Base-by-base conservation (phyloP, 2,888 invertebrate genomes). In the Megaustenia siamemsis region DNA sequence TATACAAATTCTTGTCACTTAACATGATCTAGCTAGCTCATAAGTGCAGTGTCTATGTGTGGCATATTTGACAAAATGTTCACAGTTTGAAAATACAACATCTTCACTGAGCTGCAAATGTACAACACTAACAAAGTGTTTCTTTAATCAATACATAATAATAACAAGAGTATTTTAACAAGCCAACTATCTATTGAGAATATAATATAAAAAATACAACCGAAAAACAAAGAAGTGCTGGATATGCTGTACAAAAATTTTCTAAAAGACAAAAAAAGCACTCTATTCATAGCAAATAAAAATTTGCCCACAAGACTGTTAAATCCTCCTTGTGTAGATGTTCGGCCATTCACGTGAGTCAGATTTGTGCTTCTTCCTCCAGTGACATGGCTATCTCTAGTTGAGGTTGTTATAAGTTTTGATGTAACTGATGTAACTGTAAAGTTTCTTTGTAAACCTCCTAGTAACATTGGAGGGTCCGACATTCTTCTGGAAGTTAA, bases 271-370 rank as follows among this genome's bases (percentile, higher is more conserved):
- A 45, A 5, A 45, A 35, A 66, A 63, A 78, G 78, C 78, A 63
- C 45, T 56, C 38, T 32, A 78, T 63, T 28, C 2, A 78, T 15
- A 78, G 63, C 43, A 18, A 78, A 78, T 28, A 53, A 53, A 40
- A 81, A 78, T 43, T 43, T 43, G 66, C 78, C 78, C 66, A 78
- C 78, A 63, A 28, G 45, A 43, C 28, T 56, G 73, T 43, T 35
- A 1, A 66, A 21, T 78, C 78, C 78, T 60, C 78, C 78, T 28
- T 32, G 40, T n/a, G 43, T 6, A 35, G 63, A 8, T 6, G 53
- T 21, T 43, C 5, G 40, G 3, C 63, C 66, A 66, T 66, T 78
- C 28, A 43, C 5, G 21, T 63, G 63, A 6, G 63, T 8, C 28
- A 45, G 35, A 63, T 66, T 1, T 45, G 32, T n/a, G 40, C 60